A percentile compares a stretch with the other conserved stretches of the same genome.
These are phyloP conservation scores for Pachydiplax longipennis DNA, from an alignment of 2,888 invertebrate genomes.

Conservation along the genomic window DNA sequence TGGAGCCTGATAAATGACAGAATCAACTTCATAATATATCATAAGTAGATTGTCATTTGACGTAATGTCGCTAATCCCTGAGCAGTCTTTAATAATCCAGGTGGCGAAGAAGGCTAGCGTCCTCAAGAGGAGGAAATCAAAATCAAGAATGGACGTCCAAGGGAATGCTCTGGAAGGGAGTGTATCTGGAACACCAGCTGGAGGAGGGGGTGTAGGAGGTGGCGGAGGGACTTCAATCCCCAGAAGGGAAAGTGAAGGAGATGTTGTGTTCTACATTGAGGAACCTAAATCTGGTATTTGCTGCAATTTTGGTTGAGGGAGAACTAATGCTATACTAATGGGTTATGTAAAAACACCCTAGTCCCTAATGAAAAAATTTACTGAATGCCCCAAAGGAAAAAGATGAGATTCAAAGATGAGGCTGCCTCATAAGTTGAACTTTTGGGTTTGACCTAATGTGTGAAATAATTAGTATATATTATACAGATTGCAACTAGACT, in stretches of 20 bases:
- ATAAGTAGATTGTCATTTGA: not conserved
- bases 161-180: constrained; percentile 45
- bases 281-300: constrained; percentile 61
- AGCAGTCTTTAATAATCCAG: constrained; percentile 73
- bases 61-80: constrained; percentile 57
- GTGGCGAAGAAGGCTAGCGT: constrained; percentile 78
- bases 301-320: constrained; percentile 51
- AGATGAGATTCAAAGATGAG: too few relatives aligned
- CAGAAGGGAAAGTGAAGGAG: constrained; percentile 67
- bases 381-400: too few relatives aligned
- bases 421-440: too few relatives aligned
- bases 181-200: not conserved
- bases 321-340: not conserved
- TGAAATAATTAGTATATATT: too few relatives aligned
- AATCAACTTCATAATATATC: not conserved
- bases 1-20: not conserved
- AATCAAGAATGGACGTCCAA: constrained; percentile 69
- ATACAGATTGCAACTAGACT: too few relatives aligned
- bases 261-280: constrained; percentile 71
- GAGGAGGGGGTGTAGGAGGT: constrained; percentile 49
- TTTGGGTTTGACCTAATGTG: too few relatives aligned
- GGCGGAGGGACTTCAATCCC: constrained; percentile 53
- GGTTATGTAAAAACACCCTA: not conserved
- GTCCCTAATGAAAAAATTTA: too few relatives aligned
- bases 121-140: constrained; percentile 73